A percentile compares a stretch with the other conserved stretches of the same genome.
phyloP scores from a whole-genome alignment of 1,140 invertebrate genomes.

The Bombus waltoni region DNA sequence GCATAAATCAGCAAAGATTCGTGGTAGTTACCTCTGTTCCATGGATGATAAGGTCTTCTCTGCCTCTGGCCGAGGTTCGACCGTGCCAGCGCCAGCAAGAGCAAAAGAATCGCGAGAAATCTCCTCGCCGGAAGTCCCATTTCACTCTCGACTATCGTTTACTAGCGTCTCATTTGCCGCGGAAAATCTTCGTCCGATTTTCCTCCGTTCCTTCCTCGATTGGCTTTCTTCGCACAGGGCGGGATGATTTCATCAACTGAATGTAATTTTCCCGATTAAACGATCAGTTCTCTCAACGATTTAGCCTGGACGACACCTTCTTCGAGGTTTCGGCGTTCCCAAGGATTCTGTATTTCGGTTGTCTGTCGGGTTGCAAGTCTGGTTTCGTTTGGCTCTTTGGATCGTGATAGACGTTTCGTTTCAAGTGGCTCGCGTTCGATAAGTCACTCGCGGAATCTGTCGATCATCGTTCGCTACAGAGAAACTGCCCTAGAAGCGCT shows the following conservation, averaged over 20 bases:
- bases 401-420: no score
- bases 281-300: background rate
- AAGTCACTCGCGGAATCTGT: no score
- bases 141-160: conserved; percentile 52
- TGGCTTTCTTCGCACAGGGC: background rate
- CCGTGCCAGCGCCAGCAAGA: conserved; percentile 63
- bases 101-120: conserved; percentile 64
- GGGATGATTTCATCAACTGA: conserved; percentile 17
- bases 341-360: no score
- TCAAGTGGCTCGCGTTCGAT: no score
- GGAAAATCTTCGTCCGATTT: conserved; percentile 19
- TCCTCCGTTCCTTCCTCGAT: background rate
- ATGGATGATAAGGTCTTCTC: conserved; percentile 47
- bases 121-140: conserved; percentile 60
- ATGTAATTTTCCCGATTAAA: conserved; percentile 45
- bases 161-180: conserved; percentile 66
- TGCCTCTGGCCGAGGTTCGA: conserved; percentile 63
- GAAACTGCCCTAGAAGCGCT: no score
- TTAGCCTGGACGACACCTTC: background rate
- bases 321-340: background rate
- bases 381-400: no score
- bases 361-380: no score
- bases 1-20: conserved; percentile 24
- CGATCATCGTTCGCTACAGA: no score
- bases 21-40: conserved; percentile 68